Percentiles rank a stretch among this genome's conserved stretches.
phyloP scores from a whole-genome alignment of 2,888 invertebrate species.

The Scrobipalpa costella region DNA sequence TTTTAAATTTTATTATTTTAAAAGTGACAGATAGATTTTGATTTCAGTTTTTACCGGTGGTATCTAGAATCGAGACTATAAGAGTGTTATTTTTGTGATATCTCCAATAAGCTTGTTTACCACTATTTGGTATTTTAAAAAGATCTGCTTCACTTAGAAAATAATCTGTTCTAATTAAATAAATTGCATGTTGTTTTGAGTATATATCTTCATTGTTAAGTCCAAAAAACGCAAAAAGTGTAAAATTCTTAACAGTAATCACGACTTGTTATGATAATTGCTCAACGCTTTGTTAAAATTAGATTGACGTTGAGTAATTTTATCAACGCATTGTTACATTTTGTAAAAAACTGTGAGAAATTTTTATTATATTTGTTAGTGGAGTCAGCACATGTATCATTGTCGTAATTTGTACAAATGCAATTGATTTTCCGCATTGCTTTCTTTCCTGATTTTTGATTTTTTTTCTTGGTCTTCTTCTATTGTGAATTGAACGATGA shows the following conservation, averaged over 20 bases:
- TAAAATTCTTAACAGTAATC: constrained; percentile 8
- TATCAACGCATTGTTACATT: neutral
- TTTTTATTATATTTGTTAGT: neutral
- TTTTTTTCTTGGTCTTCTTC: neutral
- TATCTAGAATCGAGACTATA: no score
- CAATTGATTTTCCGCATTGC: neutral
- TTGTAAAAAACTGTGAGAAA: constrained; percentile 22
- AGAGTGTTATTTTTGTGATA: no score
- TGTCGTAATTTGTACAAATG: neutral
- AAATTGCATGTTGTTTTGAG: neutral
- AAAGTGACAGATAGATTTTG: no score
- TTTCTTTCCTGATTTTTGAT: neutral
- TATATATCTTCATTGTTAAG: neutral
- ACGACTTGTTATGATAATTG: constrained; percentile 27
- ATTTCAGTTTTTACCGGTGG: no score
- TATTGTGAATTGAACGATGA: neutral
- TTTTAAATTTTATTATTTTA: no score
- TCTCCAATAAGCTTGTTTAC: no score
- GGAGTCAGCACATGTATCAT: neutral
- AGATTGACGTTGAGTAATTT: constrained; percentile 27
- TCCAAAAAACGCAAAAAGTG: constrained; percentile 3
- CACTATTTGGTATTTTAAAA: no score
- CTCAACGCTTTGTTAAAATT: constrained; percentile 34
- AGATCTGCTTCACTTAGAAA: no score
- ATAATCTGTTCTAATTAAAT: no score